Evolutionary conservation across 2,797 vertebrate genomes (phyloP).

Genomic region (Falco concolor): DNA sequence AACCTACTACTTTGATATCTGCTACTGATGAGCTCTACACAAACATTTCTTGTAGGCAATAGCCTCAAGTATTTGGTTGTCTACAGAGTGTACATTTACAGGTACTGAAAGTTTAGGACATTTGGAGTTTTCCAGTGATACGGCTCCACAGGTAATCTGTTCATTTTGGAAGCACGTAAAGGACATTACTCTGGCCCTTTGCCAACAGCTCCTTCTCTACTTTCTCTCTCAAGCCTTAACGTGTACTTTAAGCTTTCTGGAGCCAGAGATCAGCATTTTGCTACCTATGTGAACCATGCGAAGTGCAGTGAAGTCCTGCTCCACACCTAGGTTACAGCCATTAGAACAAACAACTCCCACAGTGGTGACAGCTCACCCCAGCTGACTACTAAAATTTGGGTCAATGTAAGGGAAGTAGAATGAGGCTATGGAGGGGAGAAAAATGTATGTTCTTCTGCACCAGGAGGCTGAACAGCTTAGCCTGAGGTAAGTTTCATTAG

Average conservation of each 20-base stretch:
- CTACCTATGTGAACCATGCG: neutral
- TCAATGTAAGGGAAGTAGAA: neutral
- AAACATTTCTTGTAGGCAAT: neutral
- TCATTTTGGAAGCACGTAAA: neutral
- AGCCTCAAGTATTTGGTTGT: neutral
- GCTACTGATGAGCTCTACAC: neutral
- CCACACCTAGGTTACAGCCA: neutral
- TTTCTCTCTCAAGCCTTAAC: neutral
- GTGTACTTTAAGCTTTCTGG: neutral
- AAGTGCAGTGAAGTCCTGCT: neutral
- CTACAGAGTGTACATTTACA: neutral
- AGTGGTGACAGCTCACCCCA: neutral
- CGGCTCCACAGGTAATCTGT: neutral
- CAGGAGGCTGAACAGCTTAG: neutral
- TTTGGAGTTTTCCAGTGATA: neutral
- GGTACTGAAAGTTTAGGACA: neutral
- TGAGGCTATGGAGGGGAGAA: neutral
- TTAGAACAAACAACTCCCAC: neutral
- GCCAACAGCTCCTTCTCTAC: neutral
- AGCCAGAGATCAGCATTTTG: neutral
- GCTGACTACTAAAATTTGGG: neutral
- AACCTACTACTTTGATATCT: neutral
- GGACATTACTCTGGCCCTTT: neutral
- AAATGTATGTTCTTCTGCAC: neutral
- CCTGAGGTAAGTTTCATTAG: neutral